Evolutionary conservation across 2,113 vertebrate species (phyloP), one percentile per base, ranked within the genome.

Genomic region (Sitta europaea): DNA sequence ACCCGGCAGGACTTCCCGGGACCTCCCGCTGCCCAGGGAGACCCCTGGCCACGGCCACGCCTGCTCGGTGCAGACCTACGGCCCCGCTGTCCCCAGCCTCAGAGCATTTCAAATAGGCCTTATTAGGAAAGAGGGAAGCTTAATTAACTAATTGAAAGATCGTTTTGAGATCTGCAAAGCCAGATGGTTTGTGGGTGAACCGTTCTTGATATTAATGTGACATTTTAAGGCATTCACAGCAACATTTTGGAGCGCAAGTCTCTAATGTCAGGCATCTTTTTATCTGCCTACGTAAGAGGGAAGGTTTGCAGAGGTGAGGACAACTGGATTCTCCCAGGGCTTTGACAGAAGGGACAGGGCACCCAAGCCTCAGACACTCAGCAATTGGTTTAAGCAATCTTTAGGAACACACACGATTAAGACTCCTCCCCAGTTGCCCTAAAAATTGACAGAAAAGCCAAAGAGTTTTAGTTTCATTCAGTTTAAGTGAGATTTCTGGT

Each of bases 161-260:
- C 2, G 0, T 45, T 90, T 80, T 83, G 51, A 59, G 79, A 93
- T 93, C 79, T 90, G 86, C 70, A 80, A 95, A 94, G 90, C 38
- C 93, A 96, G 96, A 86, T 88, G 94, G 95, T 86, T 90, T 55
- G 96, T 92, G 95, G 95, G 92, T 84, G 93, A 96, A 92, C 63
- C 2, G 4, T 67, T 77, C 68, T 86, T 67, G 68, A 80, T 93
- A 93, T 93, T 88, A 77, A 93, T 42, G 48, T 83, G 90, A 88
- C 90, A 86, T 95, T 97, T 95, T 71, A 61, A 96, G 90, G 90
- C 59, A 4, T 62, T 80, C 47, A 12, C 77, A 55, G 75, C 85
- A 88, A 77, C 17, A 4, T 75, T 83, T 88, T 27, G 67, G 61
- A 88, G 86, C 5, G 1, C 18, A 3, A 86, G 89, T n/a, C 68